Evolutionary conservation across 2,797 vertebrate genomes (phyloP).

Genomic region (Onychomys torridus): DNA sequence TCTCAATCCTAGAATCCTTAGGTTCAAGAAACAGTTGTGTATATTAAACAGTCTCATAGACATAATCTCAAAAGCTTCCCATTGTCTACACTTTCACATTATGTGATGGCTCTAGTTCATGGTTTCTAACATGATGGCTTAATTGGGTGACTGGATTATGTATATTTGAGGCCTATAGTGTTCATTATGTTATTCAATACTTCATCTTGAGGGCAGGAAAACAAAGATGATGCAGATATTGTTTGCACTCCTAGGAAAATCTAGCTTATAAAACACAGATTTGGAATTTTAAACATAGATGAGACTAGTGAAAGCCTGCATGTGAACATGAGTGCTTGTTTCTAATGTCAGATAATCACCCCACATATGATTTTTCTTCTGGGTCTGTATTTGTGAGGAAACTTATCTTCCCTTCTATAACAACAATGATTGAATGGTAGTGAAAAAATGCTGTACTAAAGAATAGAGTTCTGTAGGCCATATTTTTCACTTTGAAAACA

Average conservation of each 20-base stretch:
- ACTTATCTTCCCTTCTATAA: conserved; percentile 42
- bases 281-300: conserved; percentile 43
- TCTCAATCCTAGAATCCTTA: conserved; percentile 45
- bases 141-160: conserved; percentile 35
- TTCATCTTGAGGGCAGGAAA: conserved; percentile 33
- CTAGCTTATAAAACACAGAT: conserved; percentile 12
- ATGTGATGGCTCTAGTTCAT: conserved; percentile 4
- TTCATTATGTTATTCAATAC: conserved; percentile 1
- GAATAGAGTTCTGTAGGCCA: conserved; percentile 46
- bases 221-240: not conserved
- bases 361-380: conserved; percentile 53
- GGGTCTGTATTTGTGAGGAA: conserved; percentile 47
- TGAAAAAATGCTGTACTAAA: conserved; percentile 17
- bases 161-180: not conserved
- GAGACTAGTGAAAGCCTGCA: conserved; percentile 8
- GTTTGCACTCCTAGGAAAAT: not conserved
- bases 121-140: not conserved
- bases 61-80: conserved; percentile 43
- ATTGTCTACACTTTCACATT: not conserved
- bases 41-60: conserved; percentile 54
- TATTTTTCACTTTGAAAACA: conserved; percentile 71
- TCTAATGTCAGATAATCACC: conserved; percentile 19
- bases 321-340: not conserved
- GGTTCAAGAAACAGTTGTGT: conserved; percentile 44
- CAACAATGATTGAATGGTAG: conserved; percentile 35